phyloP scores from a whole-genome alignment of 1,140 invertebrate species.

The Drosophila lini region DNA sequence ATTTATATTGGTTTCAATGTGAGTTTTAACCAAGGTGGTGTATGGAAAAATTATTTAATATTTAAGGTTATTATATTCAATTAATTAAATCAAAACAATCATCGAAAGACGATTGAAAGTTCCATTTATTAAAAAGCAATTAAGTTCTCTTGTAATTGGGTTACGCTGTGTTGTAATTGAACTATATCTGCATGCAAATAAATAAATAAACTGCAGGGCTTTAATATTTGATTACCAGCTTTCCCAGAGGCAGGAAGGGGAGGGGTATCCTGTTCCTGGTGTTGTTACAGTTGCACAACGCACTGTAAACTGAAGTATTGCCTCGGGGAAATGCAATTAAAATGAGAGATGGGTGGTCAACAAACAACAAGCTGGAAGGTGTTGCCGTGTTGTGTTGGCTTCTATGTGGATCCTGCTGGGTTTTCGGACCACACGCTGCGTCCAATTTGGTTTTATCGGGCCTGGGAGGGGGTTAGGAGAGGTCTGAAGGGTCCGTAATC shows the following conservation, averaged over 20 bases:
- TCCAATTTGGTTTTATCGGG: conserved; percentile 26
- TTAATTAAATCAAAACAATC: background rate
- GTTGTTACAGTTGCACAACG: conserved; percentile 1
- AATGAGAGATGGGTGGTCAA: conserved; percentile 39
- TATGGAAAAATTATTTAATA: background rate
- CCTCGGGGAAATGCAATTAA: conserved; percentile 44
- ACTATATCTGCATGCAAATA: background rate
- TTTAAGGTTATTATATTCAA: background rate
- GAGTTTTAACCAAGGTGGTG: background rate
- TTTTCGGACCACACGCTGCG: conserved; percentile 38
- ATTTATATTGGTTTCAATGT: background rate
- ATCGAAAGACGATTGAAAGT: background rate
- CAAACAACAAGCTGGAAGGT: conserved; percentile 36
- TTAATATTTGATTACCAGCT: conserved; percentile 3
- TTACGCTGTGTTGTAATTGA: background rate
- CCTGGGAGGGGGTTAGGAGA: background rate
- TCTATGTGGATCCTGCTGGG: conserved; percentile 40
- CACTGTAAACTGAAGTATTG: conserved; percentile 21
- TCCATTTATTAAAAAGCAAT: background rate
- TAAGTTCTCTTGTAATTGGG: background rate
- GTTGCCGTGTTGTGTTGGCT: conserved; percentile 17
- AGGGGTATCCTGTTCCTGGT: background rate
- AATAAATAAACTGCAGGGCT: background rate
- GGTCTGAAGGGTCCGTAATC: conserved; percentile 1
- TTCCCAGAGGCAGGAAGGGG: background rate